Conservation (phyloP, 2,797 vertebrate species). For the Urocyon cinereoargenteus region DNA sequence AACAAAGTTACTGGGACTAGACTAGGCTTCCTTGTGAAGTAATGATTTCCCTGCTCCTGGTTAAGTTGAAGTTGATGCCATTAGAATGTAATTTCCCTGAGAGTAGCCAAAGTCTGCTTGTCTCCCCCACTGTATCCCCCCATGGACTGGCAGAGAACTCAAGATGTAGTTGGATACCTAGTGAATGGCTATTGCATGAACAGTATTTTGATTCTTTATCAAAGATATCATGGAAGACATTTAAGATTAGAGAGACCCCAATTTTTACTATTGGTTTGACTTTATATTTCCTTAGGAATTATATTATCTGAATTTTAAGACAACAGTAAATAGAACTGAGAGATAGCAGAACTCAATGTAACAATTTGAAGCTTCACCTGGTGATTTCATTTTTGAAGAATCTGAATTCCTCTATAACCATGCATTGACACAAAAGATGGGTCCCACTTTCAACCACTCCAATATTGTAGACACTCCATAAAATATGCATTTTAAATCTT, state of each 20-base stretch:
- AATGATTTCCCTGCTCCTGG: neutral
- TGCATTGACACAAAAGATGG: neutral
- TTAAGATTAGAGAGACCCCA: neutral
- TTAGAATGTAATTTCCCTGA: neutral
- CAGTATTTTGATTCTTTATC: neutral
- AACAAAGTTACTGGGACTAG: neutral
- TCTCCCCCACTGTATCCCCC: neutral
- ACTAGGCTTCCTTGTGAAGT: neutral
- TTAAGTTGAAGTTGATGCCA: neutral
- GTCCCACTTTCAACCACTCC: neutral
- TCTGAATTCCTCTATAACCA: neutral
- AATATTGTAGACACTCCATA: neutral
- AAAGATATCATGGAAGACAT: neutral
- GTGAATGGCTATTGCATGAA: neutral
- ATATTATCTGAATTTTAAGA: neutral
- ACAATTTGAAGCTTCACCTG: neutral
- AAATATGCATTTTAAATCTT: neutral
- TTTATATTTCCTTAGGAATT: constrained; percentile 22
- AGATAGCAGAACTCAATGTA: neutral
- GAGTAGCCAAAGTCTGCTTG: neutral
- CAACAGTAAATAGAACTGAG: neutral
- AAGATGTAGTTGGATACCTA: neutral
- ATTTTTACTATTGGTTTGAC: neutral
- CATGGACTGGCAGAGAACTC: neutral
- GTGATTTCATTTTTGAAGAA: neutral